These are phyloP conservation scores for Eilema caniola DNA, from an alignment of 2,888 invertebrate genomes.

Conservation along the genomic window DNA sequence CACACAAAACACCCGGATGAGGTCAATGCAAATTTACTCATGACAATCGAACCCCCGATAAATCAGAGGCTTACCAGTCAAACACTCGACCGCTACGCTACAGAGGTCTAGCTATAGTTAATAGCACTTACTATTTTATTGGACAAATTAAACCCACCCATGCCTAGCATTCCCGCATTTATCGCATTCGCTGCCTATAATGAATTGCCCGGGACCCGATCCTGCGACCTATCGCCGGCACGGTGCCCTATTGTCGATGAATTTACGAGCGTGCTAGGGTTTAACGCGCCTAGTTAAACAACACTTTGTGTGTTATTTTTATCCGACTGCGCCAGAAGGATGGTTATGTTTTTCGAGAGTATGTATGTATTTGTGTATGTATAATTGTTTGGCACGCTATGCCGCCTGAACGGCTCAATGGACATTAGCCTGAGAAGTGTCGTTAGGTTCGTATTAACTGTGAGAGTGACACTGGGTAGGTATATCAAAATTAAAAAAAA, in stretches of 20 bases:
- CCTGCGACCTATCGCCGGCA: slow-evolving; percentile 11
- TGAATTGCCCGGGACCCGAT: slow-evolving; percentile 6
- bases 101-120: neutral
- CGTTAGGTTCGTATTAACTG: too few relatives aligned
- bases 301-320: slow-evolving; percentile 10
- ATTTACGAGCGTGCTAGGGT: slow-evolving; percentile 12
- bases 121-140: neutral
- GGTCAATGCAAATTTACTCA: neutral
- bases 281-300: slow-evolving; percentile 11
- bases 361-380: too few relatives aligned
- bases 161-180: slow-evolving; percentile 6
- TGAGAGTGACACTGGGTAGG: too few relatives aligned
- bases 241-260: slow-evolving; percentile 16
- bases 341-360: too few relatives aligned
- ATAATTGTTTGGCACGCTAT: too few relatives aligned
- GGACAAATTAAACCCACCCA: neutral
- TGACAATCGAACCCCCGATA: neutral
- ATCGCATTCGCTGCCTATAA: slow-evolving; percentile 5
- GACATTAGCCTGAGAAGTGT: too few relatives aligned
- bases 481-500: too few relatives aligned
- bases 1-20: too few relatives aligned
- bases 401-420: too few relatives aligned
- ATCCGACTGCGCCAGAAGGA: too few relatives aligned
- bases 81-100: neutral
- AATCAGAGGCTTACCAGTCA: neutral